These are phyloP conservation scores for Xylota segnis DNA, from an alignment of 2,888 invertebrate species.

Conservation along the genomic window DNA sequence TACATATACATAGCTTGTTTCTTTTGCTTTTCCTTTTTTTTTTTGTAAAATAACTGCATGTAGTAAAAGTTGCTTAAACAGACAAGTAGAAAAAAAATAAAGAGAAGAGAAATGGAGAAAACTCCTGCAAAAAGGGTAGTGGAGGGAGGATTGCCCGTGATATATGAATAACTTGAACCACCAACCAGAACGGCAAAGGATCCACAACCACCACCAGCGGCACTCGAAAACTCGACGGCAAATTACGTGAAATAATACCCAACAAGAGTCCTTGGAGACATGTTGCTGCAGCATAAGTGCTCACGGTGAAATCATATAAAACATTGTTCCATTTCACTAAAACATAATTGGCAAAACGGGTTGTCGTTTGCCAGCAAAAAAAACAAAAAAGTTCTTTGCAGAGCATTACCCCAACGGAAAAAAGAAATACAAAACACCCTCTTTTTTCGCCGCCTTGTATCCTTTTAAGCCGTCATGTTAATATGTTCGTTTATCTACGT, in stretches of 20 bases:
- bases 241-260: conserved; percentile 65
- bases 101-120: not conserved
- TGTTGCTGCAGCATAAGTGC: conserved; percentile 76
- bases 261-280: conserved; percentile 73
- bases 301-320: conserved; percentile 73
- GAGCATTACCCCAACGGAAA: conserved; percentile 33
- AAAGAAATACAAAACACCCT: conserved; percentile 63
- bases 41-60: conserved; percentile 50
- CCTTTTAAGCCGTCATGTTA: conserved; percentile 76
- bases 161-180: conserved; percentile 60
- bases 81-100: conserved; percentile 34
- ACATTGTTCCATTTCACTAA: conserved; percentile 77
- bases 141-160: conserved; percentile 22
- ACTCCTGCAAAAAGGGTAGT: conserved; percentile 10
- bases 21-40: conserved; percentile 32
- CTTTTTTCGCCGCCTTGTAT: conserved; percentile 48
- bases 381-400: conserved; percentile 1
- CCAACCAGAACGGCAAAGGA: conserved; percentile 44
- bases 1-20: too few relatives aligned
- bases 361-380: conserved; percentile 62
- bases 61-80: conserved; percentile 50
- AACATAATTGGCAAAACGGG: conserved; percentile 78
- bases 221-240: conserved; percentile 44
- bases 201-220: conserved; percentile 43
- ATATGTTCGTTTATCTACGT: conserved; percentile 72